phyloP scores from a whole-genome alignment of 2,888 invertebrate species.

The Phragmatobia fuliginosa region DNA sequence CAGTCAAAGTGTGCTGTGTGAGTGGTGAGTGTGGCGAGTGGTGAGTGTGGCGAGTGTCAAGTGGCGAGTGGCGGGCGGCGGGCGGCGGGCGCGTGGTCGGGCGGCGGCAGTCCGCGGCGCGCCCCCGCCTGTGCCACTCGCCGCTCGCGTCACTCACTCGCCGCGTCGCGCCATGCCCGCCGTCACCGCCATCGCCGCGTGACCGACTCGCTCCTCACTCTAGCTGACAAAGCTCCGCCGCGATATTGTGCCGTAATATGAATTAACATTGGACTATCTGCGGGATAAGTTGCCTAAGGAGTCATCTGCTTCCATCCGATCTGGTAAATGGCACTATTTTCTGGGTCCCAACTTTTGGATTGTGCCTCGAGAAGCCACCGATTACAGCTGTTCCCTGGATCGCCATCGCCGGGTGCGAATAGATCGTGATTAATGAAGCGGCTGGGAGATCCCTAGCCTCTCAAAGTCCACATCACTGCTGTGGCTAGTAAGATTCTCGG shows the following conservation, averaged over 20 bases:
- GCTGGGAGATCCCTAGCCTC: not conserved
- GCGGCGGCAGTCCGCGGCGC: slow-evolving; percentile 42
- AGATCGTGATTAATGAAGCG: not conserved
- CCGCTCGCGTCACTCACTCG: slow-evolving; percentile 17
- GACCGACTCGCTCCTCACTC: slow-evolving; percentile 12
- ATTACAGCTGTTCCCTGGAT: not conserved
- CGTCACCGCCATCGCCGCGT: slow-evolving; percentile 37
- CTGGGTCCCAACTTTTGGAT: slow-evolving; percentile 22
- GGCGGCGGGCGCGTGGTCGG: slow-evolving; percentile 19
- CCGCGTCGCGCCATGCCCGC: slow-evolving; percentile 31
- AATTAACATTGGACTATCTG: slow-evolving; percentile 33
- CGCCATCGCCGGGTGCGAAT: too few species aligned
- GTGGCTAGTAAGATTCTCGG: not conserved
- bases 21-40: not conserved
- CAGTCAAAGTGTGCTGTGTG: not conserved
- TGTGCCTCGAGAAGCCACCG: slow-evolving; percentile 4
- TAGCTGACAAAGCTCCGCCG: slow-evolving; percentile 4
- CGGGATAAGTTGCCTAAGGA: slow-evolving; percentile 31
- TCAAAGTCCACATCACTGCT: not conserved
- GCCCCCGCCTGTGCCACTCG: slow-evolving; percentile 38
- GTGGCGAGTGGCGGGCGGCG: not conserved
- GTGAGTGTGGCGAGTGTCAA: not conserved
- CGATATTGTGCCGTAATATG: slow-evolving; percentile 28
- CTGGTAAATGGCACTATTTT: slow-evolving; percentile 38
- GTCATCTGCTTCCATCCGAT: slow-evolving; percentile 27